Evolutionary conservation across 1,140 invertebrate species (phyloP).

Genomic region (Trypoxylus dichotomus): DNA sequence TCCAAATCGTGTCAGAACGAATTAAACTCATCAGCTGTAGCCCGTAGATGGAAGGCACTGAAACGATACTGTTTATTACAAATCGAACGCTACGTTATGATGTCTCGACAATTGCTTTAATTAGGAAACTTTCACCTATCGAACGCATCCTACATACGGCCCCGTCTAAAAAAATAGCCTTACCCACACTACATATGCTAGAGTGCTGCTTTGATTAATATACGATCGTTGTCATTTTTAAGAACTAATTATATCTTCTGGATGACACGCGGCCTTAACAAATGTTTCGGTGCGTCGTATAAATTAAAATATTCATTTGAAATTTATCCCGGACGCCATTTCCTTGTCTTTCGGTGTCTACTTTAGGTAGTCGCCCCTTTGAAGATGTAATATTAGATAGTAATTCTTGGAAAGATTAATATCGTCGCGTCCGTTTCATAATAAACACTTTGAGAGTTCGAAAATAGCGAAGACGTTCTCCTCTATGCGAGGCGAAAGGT

Average conservation of each 20-base stretch:
- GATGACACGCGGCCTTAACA: background rate
- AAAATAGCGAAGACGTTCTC: too few species aligned
- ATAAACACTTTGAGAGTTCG: too few species aligned
- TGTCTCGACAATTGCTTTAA: background rate
- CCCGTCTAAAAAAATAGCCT: too few species aligned
- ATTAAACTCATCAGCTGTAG: background rate
- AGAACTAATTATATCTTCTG: background rate
- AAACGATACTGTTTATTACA: background rate
- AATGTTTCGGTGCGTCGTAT: background rate
- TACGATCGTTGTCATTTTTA: background rate
- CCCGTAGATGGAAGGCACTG: background rate
- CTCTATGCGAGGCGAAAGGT: too few species aligned
- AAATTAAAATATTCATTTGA: slow-evolving; percentile 7
- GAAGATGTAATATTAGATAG: too few species aligned
- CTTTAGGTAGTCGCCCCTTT: too few species aligned
- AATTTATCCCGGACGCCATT: background rate
- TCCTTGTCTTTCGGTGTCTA: too few species aligned
- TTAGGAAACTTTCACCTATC: background rate
- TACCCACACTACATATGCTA: background rate
- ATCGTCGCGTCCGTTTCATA: too few species aligned
- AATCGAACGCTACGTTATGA: background rate
- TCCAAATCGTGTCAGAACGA: background rate
- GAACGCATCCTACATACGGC: too few species aligned
- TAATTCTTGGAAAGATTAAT: too few species aligned
- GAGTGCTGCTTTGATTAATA: background rate